Evolutionary conservation across 2,113 vertebrate genomes (phyloP).

Genomic region (Peromyscus californicus): DNA sequence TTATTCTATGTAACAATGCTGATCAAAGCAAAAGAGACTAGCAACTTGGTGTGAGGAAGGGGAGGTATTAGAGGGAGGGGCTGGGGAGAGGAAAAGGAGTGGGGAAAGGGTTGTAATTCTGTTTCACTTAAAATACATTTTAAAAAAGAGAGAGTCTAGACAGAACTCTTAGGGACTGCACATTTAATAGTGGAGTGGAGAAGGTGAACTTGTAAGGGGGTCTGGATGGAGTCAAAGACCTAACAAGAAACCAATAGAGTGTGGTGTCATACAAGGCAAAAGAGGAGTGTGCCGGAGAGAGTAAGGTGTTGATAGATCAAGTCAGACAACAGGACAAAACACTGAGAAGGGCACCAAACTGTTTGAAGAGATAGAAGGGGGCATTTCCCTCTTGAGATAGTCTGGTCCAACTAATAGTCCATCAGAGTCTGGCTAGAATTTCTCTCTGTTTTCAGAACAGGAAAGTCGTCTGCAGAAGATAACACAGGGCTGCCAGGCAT

Average conservation of each 20-base stretch:
- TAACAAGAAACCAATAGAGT: background rate
- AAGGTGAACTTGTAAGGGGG: background rate
- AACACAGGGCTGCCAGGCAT: rapidly evolving
- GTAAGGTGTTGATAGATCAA: background rate
- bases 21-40: background rate
- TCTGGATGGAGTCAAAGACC: background rate
- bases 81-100: background rate
- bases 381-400: background rate
- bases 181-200: background rate
- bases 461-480: background rate
- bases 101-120: background rate
- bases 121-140: background rate
- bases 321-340: background rate
- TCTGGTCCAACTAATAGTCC: background rate
- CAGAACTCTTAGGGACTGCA: background rate
- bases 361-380: background rate
- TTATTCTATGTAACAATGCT: background rate
- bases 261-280: background rate
- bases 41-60: background rate
- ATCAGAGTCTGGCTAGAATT: background rate
- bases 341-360: background rate
- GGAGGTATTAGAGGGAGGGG: background rate
- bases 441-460: background rate
- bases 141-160: background rate
- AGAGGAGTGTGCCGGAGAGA: background rate